A percentile compares a stretch with the other conserved stretches of the same genome.
phyloP scores from a whole-genome alignment of 2,797 vertebrate species.

The Coendou prehensilis region DNA sequence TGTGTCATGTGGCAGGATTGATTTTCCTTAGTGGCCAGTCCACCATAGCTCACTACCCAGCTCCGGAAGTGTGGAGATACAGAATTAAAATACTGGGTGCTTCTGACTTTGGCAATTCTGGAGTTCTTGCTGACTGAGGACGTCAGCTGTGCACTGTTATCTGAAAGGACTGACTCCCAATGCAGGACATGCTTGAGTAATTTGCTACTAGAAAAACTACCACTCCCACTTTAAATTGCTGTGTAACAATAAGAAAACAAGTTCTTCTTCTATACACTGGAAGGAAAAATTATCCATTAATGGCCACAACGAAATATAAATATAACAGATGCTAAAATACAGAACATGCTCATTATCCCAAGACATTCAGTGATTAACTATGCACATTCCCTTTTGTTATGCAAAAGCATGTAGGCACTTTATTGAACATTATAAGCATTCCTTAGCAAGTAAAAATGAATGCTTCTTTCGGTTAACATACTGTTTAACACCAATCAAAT shows the following conservation, averaged over 20 bases:
- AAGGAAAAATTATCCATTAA: slow-evolving; percentile 82
- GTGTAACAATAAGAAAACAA: slow-evolving; percentile 26
- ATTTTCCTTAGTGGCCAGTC: slow-evolving; percentile 74
- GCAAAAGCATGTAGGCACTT: slow-evolving; percentile 82
- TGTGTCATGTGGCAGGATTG: slow-evolving; percentile 53
- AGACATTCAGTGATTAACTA: slow-evolving; percentile 80
- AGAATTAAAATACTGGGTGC: slow-evolving; percentile 67
- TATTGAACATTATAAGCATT: slow-evolving; percentile 70
- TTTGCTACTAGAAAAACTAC: background rate
- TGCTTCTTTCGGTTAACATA: slow-evolving; percentile 78
- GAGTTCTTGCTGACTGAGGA: background rate
- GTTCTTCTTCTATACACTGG: background rate
- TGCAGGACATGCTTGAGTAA: background rate
- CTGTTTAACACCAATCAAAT: slow-evolving; percentile 79
- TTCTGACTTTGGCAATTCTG: slow-evolving; percentile 44
- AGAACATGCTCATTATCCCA: slow-evolving; percentile 74
- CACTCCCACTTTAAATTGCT: slow-evolving; percentile 48
- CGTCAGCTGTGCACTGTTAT: background rate
- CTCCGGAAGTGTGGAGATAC: slow-evolving; percentile 63
- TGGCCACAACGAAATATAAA: slow-evolving; percentile 78
- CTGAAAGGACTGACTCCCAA: slow-evolving; percentile 13
- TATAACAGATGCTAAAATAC: slow-evolving; percentile 83
- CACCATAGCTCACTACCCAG: background rate
- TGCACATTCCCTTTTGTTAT: slow-evolving; percentile 74
- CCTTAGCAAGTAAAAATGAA: slow-evolving; percentile 79